Evolutionary conservation across 2,888 invertebrate genomes (phyloP).

Genomic region (Xanthia togata): DNA sequence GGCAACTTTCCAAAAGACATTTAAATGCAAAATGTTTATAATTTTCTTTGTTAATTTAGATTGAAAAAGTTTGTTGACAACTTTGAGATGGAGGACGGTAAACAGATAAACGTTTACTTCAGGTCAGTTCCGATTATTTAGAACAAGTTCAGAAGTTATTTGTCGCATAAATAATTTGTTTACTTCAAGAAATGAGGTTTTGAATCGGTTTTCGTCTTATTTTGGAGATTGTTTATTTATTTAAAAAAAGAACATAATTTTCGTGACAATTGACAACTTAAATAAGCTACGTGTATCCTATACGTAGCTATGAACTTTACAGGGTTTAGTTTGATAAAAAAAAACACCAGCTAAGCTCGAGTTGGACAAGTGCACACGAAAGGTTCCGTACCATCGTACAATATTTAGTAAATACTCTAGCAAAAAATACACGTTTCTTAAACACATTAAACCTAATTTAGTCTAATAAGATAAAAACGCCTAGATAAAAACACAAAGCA

Average conservation of each 20-base stretch:
- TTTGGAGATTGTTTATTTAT: not conserved
- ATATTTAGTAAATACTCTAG: no score
- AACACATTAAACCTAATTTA: no score
- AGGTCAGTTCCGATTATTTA: conserved; percentile 53
- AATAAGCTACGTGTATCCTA: not conserved
- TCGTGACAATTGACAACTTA: not conserved
- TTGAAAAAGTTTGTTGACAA: conserved; percentile 57
- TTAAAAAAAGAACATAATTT: no score
- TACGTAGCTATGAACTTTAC: no score
- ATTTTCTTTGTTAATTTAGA: conserved; percentile 61
- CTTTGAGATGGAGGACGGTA: conserved; percentile 28
- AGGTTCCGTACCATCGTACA: no score
- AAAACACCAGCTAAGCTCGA: no score
- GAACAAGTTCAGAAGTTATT: conserved; percentile 49
- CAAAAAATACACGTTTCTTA: no score
- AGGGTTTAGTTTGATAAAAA: no score
- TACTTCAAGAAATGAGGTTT: conserved; percentile 16
- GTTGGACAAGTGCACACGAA: no score
- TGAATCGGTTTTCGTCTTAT: conserved; percentile 6
- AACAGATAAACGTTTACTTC: conserved; percentile 44
- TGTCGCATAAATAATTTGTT: conserved; percentile 45
- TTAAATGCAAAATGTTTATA: conserved; percentile 52
- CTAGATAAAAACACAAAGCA: no score
- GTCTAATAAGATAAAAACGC: no score
- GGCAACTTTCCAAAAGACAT: conserved; percentile 24